These are phyloP conservation scores for Tiliacea aurago DNA, from an alignment of 2,888 invertebrate species.

Conservation along the genomic window DNA sequence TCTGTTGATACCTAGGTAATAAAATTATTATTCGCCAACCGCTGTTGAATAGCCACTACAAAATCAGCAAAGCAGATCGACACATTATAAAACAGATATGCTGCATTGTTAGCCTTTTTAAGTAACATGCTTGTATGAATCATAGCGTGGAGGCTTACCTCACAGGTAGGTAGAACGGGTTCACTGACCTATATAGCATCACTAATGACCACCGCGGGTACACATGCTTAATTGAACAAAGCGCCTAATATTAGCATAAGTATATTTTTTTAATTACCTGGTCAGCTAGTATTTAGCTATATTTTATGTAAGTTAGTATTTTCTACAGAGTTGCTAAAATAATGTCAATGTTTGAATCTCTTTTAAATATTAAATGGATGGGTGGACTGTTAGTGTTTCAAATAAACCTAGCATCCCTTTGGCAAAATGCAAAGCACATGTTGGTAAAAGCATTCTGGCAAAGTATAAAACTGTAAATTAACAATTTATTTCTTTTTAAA, in stretches of 20 bases:
- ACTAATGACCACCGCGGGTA: conserved; percentile 57
- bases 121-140: conserved; percentile 61
- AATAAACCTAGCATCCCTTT: no score
- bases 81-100: conserved; percentile 62
- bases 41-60: conserved; percentile 30
- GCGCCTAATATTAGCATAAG: conserved; percentile 50
- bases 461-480: no score
- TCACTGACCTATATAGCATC: conserved; percentile 65
- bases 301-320: not conserved
- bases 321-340: not conserved
- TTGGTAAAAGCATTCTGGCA: no score
- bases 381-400: not conserved
- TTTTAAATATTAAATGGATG: not conserved
- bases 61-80: conserved; percentile 62
- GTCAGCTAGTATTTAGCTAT: conserved; percentile 6
- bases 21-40: conserved; percentile 25
- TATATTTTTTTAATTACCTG: conserved; percentile 39
- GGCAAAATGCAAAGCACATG: no score
- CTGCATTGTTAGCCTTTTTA: conserved; percentile 64
- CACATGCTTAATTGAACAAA: conserved; percentile 60
- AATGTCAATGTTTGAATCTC: not conserved
- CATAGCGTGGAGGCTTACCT: conserved; percentile 59
- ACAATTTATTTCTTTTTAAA: no score
- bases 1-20: not conserved
- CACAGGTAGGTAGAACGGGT: conserved; percentile 58